Evolutionary conservation across 2,797 vertebrate genomes (phyloP).

Genomic region (Calcarius lapponicus): DNA sequence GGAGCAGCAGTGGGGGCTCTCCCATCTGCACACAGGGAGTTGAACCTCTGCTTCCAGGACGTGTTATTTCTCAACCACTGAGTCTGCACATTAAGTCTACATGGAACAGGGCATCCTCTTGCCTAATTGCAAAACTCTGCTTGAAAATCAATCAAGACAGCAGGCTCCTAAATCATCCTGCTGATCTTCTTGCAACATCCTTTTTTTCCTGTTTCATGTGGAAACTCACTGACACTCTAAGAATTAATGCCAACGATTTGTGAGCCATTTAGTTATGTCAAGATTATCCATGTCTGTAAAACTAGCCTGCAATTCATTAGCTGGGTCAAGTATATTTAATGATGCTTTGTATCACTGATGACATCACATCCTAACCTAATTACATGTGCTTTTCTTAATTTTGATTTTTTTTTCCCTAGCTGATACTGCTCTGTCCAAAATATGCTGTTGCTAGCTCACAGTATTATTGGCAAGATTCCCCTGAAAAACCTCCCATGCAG

Average conservation of each 20-base stretch:
- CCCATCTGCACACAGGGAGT: neutral
- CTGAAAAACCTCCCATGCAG: neutral
- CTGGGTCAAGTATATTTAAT: neutral
- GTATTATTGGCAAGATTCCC: neutral
- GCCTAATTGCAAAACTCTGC: conserved; percentile 42
- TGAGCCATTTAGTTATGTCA: neutral
- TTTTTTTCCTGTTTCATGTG: neutral
- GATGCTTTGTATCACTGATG: neutral
- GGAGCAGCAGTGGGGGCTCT: neutral
- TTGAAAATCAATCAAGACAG: neutral
- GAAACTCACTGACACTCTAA: neutral
- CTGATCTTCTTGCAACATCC: conserved; percentile 39
- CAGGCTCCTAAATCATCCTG: neutral
- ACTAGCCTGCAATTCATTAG: neutral
- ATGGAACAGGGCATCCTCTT: neutral
- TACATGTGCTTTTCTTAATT: neutral
- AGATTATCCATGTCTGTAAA: neutral
- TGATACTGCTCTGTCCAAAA: neutral
- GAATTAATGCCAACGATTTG: neutral
- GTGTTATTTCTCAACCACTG: neutral
- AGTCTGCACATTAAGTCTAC: neutral
- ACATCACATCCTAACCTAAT: neutral
- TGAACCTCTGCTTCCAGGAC: neutral
- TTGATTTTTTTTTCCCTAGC: neutral
- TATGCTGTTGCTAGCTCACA: neutral